Evolutionary conservation across 2,797 vertebrate genomes (phyloP).

Genomic region (Knipowitschia caucasica): DNA sequence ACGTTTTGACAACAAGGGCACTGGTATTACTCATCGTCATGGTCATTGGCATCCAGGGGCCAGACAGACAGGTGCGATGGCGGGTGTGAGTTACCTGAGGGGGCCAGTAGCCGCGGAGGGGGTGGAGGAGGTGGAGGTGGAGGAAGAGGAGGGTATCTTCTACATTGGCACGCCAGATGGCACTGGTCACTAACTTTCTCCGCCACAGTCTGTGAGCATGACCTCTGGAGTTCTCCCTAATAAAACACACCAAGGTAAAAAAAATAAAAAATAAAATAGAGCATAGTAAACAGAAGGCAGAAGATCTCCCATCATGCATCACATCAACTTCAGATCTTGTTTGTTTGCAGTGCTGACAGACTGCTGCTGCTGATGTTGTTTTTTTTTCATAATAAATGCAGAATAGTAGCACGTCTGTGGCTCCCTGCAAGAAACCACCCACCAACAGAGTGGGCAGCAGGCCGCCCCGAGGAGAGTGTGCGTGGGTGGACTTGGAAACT

Average conservation of each 20-base stretch:
- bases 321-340: conserved; percentile 48
- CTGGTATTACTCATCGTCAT: not conserved
- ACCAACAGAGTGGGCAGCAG: conserved; percentile 76
- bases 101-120: conserved; percentile 74
- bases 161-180: conserved; percentile 89
- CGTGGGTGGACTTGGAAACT: conserved; percentile 75
- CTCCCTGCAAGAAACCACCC: conserved; percentile 74
- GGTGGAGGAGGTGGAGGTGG: conserved; percentile 89
- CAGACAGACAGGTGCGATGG: conserved; percentile 42
- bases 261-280: conserved; percentile 43
- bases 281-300: conserved; percentile 38
- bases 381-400: conserved; percentile 63
- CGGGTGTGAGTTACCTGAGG: conserved; percentile 64
- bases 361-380: conserved; percentile 50
- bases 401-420: conserved; percentile 68
- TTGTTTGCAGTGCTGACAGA: conserved; percentile 46
- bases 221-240: conserved; percentile 89
- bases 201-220: conserved; percentile 84
- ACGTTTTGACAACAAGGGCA: not conserved
- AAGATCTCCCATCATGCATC: conserved; percentile 52
- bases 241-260: conserved; percentile 53
- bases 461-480: conserved; percentile 72
- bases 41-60: conserved; percentile 23
- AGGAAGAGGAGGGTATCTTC: conserved; percentile 87
- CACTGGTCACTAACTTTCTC: conserved; percentile 85